Evolutionary conservation across 2,113 vertebrate species (phyloP), one percentile per base, ranked within the genome.

Genomic region (Colossoma macropomum): DNA sequence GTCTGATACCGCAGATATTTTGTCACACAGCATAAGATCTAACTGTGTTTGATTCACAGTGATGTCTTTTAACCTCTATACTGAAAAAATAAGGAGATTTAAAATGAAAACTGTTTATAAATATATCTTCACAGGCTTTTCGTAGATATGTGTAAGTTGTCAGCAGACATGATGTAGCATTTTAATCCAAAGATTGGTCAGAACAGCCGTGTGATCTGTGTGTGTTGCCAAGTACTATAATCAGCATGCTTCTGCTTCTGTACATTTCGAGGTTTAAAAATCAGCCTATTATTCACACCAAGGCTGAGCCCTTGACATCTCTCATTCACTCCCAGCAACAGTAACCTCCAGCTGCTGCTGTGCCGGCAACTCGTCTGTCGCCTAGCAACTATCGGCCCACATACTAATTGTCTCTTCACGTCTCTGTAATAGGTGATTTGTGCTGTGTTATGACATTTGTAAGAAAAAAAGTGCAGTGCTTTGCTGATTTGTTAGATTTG

Each of bases 361-460:
- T 78, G 80, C 66, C 60, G 63, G 75, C 71, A 63, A 56, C 84
- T 85, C 74, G n/a, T 45, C 73, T 82, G 89, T 90, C 59, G 85
- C 90, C 83, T 89, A 90, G 89, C 89, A 90, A 90, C 88, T 76
- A 45, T 82, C 87, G 75, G 85, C 86, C 88, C 82, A 91, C 87
- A 88, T 88, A 45, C 73, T 82, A 85, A 86, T 85, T 78, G 75
- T 84, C 73, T 84, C 77, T 77, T 82, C 75, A 75, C 73, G 56
- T 76, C 68, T 19, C 54, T 77, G 50, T 78, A 71, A 83, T 79
- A 76, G 83, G 82, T 23, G 72, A 79, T 82, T 84, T 80, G 78
- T 74, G 73, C 75, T 77, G 30, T 87, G 78, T 82, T 87, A 80
- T 84, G 73, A 80, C 83, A 85, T 77, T 74, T 69, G 63, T 2